phyloP scores from a whole-genome alignment of 2,113 vertebrate species.

The Morone chrysops region DNA sequence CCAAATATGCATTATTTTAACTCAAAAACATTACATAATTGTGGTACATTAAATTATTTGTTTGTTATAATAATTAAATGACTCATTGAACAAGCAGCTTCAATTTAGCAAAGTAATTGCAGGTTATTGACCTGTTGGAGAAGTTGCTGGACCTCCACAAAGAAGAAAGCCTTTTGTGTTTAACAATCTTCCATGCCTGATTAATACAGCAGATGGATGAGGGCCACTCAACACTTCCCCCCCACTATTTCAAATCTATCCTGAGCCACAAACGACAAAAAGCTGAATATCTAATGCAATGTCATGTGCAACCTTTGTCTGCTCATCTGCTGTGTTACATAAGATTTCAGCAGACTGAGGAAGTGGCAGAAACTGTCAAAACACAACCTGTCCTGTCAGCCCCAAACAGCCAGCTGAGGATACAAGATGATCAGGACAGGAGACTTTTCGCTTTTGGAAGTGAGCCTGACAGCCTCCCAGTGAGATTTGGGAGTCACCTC shows the following conservation, averaged over 20 bases:
- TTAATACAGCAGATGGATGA: slow-evolving; percentile 9
- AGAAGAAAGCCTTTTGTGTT: background rate
- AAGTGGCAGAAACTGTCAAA: slow-evolving; percentile 49
- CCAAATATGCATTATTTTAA: too few species aligned
- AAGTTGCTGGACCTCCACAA: background rate
- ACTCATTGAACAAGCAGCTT: slow-evolving; percentile 9
- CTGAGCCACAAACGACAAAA: slow-evolving; percentile 11
- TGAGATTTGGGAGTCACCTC: slow-evolving; percentile 78
- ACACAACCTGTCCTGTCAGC: slow-evolving; percentile 38
- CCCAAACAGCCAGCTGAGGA: slow-evolving; percentile 49
- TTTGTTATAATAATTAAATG: slow-evolving; percentile 14
- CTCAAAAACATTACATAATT: too few species aligned
- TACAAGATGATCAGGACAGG: slow-evolving; percentile 52
- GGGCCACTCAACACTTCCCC: background rate
- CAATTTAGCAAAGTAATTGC: slow-evolving; percentile 11
- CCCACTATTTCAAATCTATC: background rate
- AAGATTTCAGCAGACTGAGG: slow-evolving; percentile 39
- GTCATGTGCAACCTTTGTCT: slow-evolving; percentile 3
- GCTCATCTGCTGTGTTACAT: slow-evolving; percentile 26
- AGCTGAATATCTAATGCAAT: slow-evolving; percentile 1
- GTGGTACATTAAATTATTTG: background rate
- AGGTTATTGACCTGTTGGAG: slow-evolving; percentile 1
- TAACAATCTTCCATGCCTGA: background rate
- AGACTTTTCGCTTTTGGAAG: slow-evolving; percentile 50
- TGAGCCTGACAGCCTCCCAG: slow-evolving; percentile 64